Conservation (phyloP, 2,888 invertebrate species). For the Eristalis arbustorum region DNA sequence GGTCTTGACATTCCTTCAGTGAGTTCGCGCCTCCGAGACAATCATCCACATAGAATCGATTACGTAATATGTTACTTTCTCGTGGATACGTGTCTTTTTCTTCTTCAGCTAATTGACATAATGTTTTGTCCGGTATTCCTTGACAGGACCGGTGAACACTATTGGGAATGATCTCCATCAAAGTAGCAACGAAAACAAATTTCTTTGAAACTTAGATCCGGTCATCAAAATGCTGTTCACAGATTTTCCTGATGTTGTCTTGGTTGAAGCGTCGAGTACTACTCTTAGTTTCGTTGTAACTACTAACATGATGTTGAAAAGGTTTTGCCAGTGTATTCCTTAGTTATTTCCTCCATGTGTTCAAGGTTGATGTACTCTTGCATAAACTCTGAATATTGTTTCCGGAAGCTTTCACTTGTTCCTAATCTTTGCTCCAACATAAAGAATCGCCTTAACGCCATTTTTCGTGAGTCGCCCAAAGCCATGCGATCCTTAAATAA, state of each 20-base stretch:
- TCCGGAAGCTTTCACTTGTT: neutral
- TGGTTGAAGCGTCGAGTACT: neutral
- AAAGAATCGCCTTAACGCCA: neutral
- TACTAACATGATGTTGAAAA: neutral
- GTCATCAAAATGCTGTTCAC: neutral
- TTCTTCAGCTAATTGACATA: neutral
- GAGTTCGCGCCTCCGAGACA: neutral
- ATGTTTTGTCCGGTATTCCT: too few relatives aligned
- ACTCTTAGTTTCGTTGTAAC: neutral
- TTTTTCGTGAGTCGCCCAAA: neutral
- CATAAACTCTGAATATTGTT: neutral
- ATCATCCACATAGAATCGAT: neutral
- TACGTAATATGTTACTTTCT: neutral
- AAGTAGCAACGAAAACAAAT: too few relatives aligned
- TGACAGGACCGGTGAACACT: too few relatives aligned
- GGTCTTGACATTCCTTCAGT: slow-evolving; percentile 5
- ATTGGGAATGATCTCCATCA: too few relatives aligned
- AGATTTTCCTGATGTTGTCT: neutral
- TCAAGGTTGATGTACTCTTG: neutral
- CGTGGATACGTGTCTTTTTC: neutral
- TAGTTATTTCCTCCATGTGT: neutral
- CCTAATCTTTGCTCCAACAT: neutral
- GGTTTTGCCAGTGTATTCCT: neutral
- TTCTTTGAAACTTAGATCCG: neutral
- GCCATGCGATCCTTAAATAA: neutral